phyloP scores from a whole-genome alignment of 2,113 vertebrate species.

The Bagarius yarrelli region DNA sequence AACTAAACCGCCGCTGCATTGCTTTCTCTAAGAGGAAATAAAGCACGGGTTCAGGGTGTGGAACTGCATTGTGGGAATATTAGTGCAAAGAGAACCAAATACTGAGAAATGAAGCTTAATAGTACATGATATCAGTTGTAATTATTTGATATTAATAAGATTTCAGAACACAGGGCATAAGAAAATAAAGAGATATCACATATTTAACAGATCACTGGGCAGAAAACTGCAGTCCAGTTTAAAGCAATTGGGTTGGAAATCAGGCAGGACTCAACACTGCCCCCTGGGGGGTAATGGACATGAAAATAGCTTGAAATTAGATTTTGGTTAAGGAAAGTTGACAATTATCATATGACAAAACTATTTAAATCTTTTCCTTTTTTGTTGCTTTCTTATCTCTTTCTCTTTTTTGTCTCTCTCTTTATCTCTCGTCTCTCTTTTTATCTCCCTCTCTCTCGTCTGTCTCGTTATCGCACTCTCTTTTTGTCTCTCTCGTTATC shows the following conservation, averaged over 20 bases:
- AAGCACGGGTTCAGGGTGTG: background rate
- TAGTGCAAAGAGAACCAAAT: background rate
- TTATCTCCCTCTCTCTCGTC: too few species aligned
- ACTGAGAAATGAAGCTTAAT: background rate
- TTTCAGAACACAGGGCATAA: background rate
- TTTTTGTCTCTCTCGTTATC: too few species aligned
- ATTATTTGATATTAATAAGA: background rate
- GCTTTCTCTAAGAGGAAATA: background rate
- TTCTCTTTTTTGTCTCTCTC: too few species aligned
- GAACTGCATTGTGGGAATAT: background rate
- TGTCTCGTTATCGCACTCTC: too few species aligned
- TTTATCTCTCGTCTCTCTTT: too few species aligned
- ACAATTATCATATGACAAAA: too few species aligned
- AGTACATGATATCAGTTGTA: background rate
- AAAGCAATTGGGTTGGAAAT: too few species aligned
- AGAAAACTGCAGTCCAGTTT: background rate
- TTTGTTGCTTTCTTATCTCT: too few species aligned
- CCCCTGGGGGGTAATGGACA: too few species aligned
- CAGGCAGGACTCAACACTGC: background rate
- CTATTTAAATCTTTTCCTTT: too few species aligned
- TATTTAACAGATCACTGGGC: background rate
- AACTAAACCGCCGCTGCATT: background rate
- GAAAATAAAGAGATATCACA: background rate
- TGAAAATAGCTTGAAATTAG: too few species aligned
- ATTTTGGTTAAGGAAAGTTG: too few species aligned